A percentile compares a stretch with the other conserved stretches of the same genome.
phyloP scores from a whole-genome alignment of 2,797 vertebrate species.

The Sebastolobus altivelis region DNA sequence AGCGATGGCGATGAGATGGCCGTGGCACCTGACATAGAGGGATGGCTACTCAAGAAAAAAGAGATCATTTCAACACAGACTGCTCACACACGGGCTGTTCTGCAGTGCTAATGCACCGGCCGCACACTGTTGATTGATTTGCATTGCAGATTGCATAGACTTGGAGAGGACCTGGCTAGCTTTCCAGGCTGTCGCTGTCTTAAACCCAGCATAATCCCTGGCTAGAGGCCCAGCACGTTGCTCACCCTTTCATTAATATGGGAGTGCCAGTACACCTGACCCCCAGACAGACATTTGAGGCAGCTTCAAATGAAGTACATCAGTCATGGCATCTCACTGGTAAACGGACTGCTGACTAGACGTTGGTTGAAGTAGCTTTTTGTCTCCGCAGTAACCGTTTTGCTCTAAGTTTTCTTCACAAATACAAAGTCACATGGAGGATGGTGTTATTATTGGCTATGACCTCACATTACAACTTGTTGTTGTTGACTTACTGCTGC shows the following conservation, averaged over 20 bases:
- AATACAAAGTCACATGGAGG: not conserved
- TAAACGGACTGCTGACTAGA: constrained; percentile 36
- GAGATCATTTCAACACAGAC: constrained; percentile 66
- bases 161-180: constrained; percentile 71
- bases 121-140: constrained; percentile 74
- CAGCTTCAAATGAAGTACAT: constrained; percentile 42
- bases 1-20: constrained; percentile 64
- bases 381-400: constrained; percentile 20
- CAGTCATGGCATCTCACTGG: constrained; percentile 39
- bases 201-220: constrained; percentile 71
- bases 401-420: constrained; percentile 3
- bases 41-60: constrained; percentile 68
- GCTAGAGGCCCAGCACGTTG: constrained; percentile 58
- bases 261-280: constrained; percentile 59
- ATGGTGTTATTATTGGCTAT: not conserved
- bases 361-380: constrained; percentile 37
- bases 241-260: constrained; percentile 74
- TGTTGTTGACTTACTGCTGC: not conserved
- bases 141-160: constrained; percentile 77
- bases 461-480: not conserved
- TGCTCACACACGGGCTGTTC: constrained; percentile 56
- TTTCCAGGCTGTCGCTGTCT: constrained; percentile 71
- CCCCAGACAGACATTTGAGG: constrained; percentile 51
- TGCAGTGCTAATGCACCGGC: constrained; percentile 51
- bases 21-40: constrained; percentile 79